Evolutionary conservation across 1,140 invertebrate genomes (phyloP), one percentile per base, ranked within the genome.

Genomic region (Panagrolaimus sp.): DNA sequence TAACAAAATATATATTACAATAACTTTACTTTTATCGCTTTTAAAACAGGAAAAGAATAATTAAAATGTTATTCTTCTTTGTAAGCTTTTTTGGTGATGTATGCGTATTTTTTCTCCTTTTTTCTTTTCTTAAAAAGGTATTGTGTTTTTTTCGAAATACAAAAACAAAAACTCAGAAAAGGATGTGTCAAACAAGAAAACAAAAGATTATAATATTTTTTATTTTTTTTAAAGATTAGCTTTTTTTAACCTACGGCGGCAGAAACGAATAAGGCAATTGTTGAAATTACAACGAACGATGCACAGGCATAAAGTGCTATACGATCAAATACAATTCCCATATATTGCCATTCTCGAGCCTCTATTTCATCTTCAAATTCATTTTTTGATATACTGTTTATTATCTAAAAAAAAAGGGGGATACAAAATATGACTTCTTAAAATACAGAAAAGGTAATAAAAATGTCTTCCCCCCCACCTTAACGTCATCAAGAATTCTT

Each of bases 291-390:
- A 43, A 64, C 28, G n/a, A 64, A 64, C 0, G 63, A 12, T 7
- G 63, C 28, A 15, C 28, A 64, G 14, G 17, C 14, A 64, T 43
- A 43, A 9, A 64, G 63, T 17, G 63, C 17, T 64, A 43, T 43
- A 9, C 73, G 69, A 46, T 74, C 73, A 7, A 74, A 62, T 10
- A 73, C 73, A 58, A 71, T 71, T 5, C 69, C 70, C 15, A 66
- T 64, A 32, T 58, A 74, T 17, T 71, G 68, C 69, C 70, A 74
- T 43, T 74, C 70, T 24, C 68, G 48, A 12, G 71, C 73, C 10
- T 47, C 63, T 44, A 46, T 32, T 28, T 69, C 68, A 14, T 46
- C 32, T 43, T 63, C 64, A 38, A 71, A 67, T 38, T 65, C 68
- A 44, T 71, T 65, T 44, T 68, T 55, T 24, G 70, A 65, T n/a